These are phyloP conservation scores for Tryphoninae sp. DNA, from an alignment of 2,888 invertebrate genomes.

Conservation along the genomic window DNA sequence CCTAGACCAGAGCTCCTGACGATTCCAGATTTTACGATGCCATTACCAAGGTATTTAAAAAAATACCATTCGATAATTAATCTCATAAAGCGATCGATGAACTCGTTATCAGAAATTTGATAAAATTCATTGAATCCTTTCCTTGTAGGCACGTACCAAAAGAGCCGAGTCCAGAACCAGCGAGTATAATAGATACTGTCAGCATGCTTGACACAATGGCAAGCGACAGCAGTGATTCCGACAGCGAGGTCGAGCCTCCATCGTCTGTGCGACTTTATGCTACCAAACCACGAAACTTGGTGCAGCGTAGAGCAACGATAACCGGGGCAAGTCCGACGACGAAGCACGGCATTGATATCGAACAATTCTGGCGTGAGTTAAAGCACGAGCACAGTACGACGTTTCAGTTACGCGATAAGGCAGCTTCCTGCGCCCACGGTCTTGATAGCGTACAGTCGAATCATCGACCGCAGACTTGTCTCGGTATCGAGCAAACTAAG, in stretches of 20 bases:
- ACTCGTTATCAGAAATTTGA: constrained; percentile 32
- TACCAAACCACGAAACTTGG: constrained; percentile 88
- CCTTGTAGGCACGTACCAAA: constrained; percentile 74
- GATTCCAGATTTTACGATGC: constrained; percentile 84
- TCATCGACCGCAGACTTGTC: constrained; percentile 86
- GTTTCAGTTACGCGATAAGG: constrained; percentile 88
- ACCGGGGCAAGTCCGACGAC: constrained; percentile 90
- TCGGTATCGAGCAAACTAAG: constrained; percentile 82
- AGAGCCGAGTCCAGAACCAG: constrained; percentile 77
- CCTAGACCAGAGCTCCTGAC: constrained; percentile 85
- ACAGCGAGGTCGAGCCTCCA: constrained; percentile 83
- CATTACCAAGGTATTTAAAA: constrained; percentile 82
- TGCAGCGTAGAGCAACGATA: constrained; percentile 93
- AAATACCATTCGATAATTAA: constrained; percentile 7
- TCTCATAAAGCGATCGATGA: too few species aligned
- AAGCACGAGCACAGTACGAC: constrained; percentile 83
- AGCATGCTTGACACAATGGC: constrained; percentile 77
- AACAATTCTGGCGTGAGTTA: constrained; percentile 90
- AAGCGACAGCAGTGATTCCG: constrained; percentile 83
- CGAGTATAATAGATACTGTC: constrained; percentile 74
- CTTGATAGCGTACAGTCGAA: constrained; percentile 85
- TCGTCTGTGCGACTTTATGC: constrained; percentile 86
- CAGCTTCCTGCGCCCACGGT: constrained; percentile 90
- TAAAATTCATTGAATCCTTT: constrained; percentile 43
- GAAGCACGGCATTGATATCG: constrained; percentile 86